These are phyloP conservation scores for Callitettix versicolor DNA, from an alignment of 1,140 invertebrate species.

Conservation along the genomic window DNA sequence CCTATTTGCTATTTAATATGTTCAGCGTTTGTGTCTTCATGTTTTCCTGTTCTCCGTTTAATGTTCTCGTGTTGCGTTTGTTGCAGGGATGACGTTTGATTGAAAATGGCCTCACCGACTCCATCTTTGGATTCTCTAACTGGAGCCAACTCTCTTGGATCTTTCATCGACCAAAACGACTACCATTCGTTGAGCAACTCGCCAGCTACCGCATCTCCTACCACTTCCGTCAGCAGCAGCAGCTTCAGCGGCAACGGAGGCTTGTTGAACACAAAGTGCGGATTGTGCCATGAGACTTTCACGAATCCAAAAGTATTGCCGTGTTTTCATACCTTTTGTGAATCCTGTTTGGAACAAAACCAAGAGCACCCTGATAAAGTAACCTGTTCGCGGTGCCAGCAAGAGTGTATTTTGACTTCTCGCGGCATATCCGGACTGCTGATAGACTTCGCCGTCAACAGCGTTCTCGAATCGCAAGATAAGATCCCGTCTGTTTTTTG, in stretches of 20 bases:
- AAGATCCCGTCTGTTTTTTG: slow-evolving; percentile 44
- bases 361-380: slow-evolving; percentile 66
- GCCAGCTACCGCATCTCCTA: slow-evolving; percentile 68
- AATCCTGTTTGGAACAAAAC: slow-evolving; percentile 62
- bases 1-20: too few species aligned
- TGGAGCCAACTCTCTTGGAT: slow-evolving; percentile 76
- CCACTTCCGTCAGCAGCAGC: slow-evolving; percentile 59
- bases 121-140: slow-evolving; percentile 80
- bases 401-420: slow-evolving; percentile 49
- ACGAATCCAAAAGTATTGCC: slow-evolving; percentile 59
- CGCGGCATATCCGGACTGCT: slow-evolving; percentile 50
- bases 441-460: slow-evolving; percentile 54
- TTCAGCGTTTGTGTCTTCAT: too few species aligned
- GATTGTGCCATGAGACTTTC: slow-evolving; percentile 68
- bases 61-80: slow-evolving; percentile 9
- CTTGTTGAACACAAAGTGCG: slow-evolving; percentile 45
- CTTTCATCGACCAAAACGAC: slow-evolving; percentile 57
- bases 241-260: slow-evolving; percentile 45
- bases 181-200: slow-evolving; percentile 47
- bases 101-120: slow-evolving; percentile 72
- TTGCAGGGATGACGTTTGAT: slow-evolving; percentile 54
- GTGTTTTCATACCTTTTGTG: slow-evolving; percentile 77
- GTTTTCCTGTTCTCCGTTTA: too few species aligned
- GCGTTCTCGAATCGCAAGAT: slow-evolving; percentile 30
- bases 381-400: slow-evolving; percentile 68